Conservation (phyloP, 2,113 vertebrate genomes). For the Sigmodon hispidus region DNA sequence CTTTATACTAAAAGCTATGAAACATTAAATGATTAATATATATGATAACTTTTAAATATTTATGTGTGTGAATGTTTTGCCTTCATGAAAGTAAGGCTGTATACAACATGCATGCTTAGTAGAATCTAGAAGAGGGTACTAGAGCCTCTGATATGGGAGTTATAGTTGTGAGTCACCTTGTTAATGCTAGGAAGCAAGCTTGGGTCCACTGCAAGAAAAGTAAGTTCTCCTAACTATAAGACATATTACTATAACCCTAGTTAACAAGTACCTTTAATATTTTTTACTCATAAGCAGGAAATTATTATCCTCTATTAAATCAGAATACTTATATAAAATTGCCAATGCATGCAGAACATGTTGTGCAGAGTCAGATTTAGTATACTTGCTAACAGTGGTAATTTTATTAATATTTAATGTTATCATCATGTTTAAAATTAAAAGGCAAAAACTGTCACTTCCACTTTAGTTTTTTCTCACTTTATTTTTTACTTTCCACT, state of each 20-base stretch:
- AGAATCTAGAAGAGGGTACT: not conserved
- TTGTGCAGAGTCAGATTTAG: not conserved
- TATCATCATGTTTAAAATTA: not conserved
- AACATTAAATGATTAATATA: not conserved
- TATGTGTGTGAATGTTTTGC: not conserved
- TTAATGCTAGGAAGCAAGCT: not conserved
- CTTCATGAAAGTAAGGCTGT: not conserved
- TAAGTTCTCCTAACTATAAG: not conserved
- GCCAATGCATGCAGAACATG: not conserved
- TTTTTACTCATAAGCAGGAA: not conserved
- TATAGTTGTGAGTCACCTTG: not conserved
- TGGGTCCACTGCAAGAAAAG: not conserved
- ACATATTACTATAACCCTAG: not conserved
- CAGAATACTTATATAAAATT: not conserved
- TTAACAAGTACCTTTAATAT: not conserved
- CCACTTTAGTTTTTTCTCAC: not conserved
- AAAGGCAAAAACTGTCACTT: not conserved
- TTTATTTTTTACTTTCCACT: not conserved
- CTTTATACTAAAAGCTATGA: not conserved
- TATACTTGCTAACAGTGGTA: not conserved
- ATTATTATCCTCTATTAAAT: not conserved
- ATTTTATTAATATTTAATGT: constrained; percentile 12
- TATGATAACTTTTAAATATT: not conserved
- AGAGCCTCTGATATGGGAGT: not conserved
- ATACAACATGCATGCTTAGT: not conserved